Base-by-base conservation (phyloP, 2,888 invertebrate genomes). In the Diarsia rubi region DNA sequence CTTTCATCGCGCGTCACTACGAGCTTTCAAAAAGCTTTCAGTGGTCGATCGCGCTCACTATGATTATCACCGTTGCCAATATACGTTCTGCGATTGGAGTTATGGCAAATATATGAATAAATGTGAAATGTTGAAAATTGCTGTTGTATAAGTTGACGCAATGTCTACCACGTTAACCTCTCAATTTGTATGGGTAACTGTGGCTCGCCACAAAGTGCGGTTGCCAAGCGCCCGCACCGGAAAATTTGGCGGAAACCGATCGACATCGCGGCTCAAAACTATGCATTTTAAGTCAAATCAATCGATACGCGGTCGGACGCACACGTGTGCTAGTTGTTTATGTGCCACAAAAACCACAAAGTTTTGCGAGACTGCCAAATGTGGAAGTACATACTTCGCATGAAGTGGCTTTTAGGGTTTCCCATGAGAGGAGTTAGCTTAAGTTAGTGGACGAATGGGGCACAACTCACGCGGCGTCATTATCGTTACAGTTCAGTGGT, bases 11-110 rank as follows among this genome's bases (percentile, higher is more conserved):
- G 90, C 91, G 92, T 92, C 91, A 92, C 92, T 92, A 91, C 88
- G 92, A 94, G 95, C 95, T 95, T 95, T 95, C 95, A 95, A 94
- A 95, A 95, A 95, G 94, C 95, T 95, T 95, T 95, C 95, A 95
- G 93, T 93, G 93, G 93, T 91, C 92, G 93, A 95, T 94, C 92
- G 93, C 90, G 91, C 88, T 91, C 91, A 91, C 92, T 92, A 90
- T 93, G 93, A 94, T 94, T 93, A 94, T 91, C 91, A 93, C 90
- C 90, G 90, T 91, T 92, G 90, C 91, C 92, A 91, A 93, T 93
- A 93, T 90, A 91, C 88, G 88, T 88, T 88, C 87, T 87, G 88
- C 88, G 90, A 92, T 91, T 89, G 89, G 88, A 90, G 88, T 91
- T 89, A 93, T 90, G 81, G 89, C 79, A 86, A 89, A 88, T 75